Evolutionary conservation across 2,113 vertebrate genomes (phyloP).

Genomic region (Noctilio leporinus): DNA sequence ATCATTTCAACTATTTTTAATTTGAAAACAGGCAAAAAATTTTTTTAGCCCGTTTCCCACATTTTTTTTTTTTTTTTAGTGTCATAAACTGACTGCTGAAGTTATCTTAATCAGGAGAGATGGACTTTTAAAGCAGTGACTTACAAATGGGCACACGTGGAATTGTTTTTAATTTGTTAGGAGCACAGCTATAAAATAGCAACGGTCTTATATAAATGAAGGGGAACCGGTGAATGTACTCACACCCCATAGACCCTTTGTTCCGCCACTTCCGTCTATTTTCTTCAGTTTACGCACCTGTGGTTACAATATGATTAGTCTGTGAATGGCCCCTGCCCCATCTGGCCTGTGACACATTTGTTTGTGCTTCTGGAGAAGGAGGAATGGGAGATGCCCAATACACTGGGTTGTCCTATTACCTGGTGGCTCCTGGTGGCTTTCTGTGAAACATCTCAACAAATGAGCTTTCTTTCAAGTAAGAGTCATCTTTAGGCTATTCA

Average conservation of each 20-base stretch:
- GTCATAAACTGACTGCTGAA: conserved; percentile 9
- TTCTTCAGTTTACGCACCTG: neutral
- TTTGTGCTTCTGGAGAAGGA: neutral
- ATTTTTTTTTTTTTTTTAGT: conserved; percentile 57
- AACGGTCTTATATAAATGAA: neutral
- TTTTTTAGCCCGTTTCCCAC: neutral
- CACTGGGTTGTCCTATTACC: neutral
- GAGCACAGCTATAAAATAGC: neutral
- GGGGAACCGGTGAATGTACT: neutral
- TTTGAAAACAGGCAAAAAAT: conserved; percentile 41
- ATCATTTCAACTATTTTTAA: conserved; percentile 63
- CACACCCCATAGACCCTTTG: neutral
- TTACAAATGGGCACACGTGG: neutral
- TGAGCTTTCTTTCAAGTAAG: conserved; percentile 59
- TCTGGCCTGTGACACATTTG: neutral
- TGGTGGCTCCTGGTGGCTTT: neutral
- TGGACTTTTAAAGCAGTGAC: neutral
- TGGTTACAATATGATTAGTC: neutral
- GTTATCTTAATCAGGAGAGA: conserved; percentile 30
- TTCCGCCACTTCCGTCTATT: neutral
- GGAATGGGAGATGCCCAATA: neutral
- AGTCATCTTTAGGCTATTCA: conserved; percentile 48
- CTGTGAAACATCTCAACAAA: neutral
- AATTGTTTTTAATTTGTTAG: neutral
- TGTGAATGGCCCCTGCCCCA: neutral